Conservation (phyloP, 2,113 vertebrate genomes). For the Geothlypis trichas region DNA sequence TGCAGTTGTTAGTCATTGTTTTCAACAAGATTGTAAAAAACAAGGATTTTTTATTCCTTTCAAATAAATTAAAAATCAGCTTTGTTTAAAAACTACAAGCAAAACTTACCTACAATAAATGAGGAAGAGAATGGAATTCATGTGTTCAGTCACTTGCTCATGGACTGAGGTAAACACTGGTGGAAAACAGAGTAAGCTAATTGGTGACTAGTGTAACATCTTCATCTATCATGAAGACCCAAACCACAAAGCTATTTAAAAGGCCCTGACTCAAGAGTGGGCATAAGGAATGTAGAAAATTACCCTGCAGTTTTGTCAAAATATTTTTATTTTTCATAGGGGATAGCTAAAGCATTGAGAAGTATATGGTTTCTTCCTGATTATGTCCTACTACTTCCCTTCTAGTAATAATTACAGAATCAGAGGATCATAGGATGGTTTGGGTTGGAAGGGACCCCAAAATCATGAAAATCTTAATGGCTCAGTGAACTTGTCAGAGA, state of each 20-base stretch:
- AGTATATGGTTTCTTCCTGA: not conserved
- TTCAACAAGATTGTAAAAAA: constrained; percentile 61
- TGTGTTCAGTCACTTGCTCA: not conserved
- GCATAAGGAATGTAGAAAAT: not conserved
- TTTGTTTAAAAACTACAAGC: constrained; percentile 9
- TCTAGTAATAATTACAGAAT: not conserved
- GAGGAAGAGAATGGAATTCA: not conserved
- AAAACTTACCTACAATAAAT: not conserved
- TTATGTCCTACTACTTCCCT: not conserved
- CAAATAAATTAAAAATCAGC: constrained; percentile 41
- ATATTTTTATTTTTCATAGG: not conserved
- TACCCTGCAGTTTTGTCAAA: not conserved
- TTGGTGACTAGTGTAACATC: not conserved
- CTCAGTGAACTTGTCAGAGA: not conserved
- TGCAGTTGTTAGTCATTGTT: constrained; percentile 66
- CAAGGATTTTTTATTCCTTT: constrained; percentile 48
- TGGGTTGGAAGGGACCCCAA: not conserved
- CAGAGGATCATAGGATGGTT: not conserved
- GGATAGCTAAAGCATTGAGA: not conserved
- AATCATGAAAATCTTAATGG: not conserved
- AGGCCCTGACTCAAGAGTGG: not conserved
- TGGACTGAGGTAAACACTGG: not conserved
- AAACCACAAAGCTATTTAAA: not conserved
- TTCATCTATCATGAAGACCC: not conserved
- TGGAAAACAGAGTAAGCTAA: not conserved